phyloP scores from a whole-genome alignment of 2,888 invertebrate genomes.

The Operophtera brumata region DNA sequence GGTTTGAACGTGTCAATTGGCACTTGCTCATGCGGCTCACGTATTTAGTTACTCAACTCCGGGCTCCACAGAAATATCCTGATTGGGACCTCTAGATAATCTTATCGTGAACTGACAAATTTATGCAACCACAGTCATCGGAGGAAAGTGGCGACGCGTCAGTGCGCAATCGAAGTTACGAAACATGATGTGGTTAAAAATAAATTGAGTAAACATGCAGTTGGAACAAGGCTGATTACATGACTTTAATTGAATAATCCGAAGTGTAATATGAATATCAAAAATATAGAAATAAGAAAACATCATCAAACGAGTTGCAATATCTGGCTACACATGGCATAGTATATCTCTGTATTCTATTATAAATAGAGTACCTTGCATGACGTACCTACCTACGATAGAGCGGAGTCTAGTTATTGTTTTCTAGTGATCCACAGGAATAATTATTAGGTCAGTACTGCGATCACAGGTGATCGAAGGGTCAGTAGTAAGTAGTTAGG shows the following conservation, averaged over 20 bases:
- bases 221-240: background rate
- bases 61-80: conserved; percentile 47
- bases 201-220: background rate
- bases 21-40: conserved; percentile 62
- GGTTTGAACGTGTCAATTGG: conserved; percentile 64
- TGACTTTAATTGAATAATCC: background rate
- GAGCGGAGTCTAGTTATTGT: too few relatives aligned
- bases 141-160: conserved; percentile 17
- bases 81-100: conserved; percentile 45
- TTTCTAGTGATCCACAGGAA: too few relatives aligned
- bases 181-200: conserved; percentile 5
- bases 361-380: too few relatives aligned
- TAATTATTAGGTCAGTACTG: too few relatives aligned
- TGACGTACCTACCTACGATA: too few relatives aligned
- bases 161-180: conserved; percentile 15
- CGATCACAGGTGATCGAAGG: too few relatives aligned
- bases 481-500: too few relatives aligned
- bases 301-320: too few relatives aligned
- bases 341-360: too few relatives aligned
- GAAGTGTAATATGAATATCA: background rate
- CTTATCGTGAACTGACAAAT: conserved; percentile 28
- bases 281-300: too few relatives aligned
- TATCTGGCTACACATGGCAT: too few relatives aligned
- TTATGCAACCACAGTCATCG: conserved; percentile 26
- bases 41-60: conserved; percentile 69